phyloP scores from a whole-genome alignment of 1,140 invertebrate genomes.

The Macrobrachium rosenbergii region DNA sequence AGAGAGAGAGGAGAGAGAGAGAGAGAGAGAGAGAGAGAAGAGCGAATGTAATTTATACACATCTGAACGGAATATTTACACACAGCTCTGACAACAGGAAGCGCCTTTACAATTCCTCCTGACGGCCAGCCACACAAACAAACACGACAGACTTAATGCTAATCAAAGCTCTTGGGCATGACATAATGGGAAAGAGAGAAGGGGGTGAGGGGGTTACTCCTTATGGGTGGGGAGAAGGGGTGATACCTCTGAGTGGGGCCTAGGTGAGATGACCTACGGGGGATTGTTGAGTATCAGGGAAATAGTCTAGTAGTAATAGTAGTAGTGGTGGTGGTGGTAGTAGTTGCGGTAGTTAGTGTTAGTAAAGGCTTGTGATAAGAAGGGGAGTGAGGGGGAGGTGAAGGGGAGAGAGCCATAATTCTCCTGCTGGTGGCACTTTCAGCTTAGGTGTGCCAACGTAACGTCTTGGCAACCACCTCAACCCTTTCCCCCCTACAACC shows the following conservation, averaged over 20 bases:
- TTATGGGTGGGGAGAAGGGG: neutral
- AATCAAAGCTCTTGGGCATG: neutral
- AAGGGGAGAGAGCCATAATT: constrained; percentile 11
- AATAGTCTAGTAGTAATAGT: neutral
- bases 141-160: constrained; percentile 6
- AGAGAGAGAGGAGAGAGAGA: constrained; percentile 13
- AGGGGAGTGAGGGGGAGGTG: neutral
- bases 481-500: neutral
- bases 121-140: neutral
- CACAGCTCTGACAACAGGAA: too few relatives aligned
- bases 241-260: neutral
- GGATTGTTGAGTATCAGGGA: neutral
- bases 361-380: too few relatives aligned
- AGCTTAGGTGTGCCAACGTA: constrained; percentile 20
- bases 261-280: neutral
- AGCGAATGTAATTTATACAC: too few relatives aligned
- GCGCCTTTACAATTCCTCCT: too few relatives aligned
- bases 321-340: neutral
- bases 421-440: constrained; percentile 29
- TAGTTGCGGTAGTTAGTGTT: constrained; percentile 7
- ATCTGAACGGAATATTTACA: too few relatives aligned
- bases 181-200: constrained; percentile 9
- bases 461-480: constrained; percentile 36
- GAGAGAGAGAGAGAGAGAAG: constrained; percentile 18
- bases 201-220: neutral